Conservation (phyloP, 2,888 invertebrate species). For the Branchellion lobata region DNA sequence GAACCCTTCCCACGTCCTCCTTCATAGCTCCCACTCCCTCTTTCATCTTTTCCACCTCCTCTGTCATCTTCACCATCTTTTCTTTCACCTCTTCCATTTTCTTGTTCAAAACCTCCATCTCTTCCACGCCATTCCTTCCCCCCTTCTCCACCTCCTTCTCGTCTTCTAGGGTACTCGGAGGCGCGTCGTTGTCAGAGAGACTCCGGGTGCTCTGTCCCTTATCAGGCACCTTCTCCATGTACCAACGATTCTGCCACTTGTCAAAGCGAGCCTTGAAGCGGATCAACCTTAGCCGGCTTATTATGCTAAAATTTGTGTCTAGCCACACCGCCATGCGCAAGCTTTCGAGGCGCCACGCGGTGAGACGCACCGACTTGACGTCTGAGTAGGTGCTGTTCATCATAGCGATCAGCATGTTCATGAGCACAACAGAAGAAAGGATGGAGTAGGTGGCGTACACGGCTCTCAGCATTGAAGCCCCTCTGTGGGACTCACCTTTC, state of each 20-base stretch:
- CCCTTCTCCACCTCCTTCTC: too few species aligned
- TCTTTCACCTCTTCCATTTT: slow-evolving; percentile 37
- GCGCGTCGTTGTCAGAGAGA: too few species aligned
- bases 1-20: too few species aligned
- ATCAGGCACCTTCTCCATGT: slow-evolving; percentile 33
- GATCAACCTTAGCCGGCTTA: slow-evolving; percentile 22
- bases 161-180: too few species aligned
- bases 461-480: slow-evolving; percentile 43
- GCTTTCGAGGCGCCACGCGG: slow-evolving; percentile 45
- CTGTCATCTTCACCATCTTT: too few species aligned
- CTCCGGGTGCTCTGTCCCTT: too few species aligned
- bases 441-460: slow-evolving; percentile 46
- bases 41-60: too few species aligned
- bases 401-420: slow-evolving; percentile 49
- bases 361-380: slow-evolving; percentile 38
- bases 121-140: too few species aligned
- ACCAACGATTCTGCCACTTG: slow-evolving; percentile 46
- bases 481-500: slow-evolving; percentile 12
- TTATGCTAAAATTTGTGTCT: slow-evolving; percentile 40
- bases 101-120: slow-evolving; percentile 19
- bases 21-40: too few species aligned
- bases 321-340: slow-evolving; percentile 48
- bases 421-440: slow-evolving; percentile 43
- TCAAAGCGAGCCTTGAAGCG: slow-evolving; percentile 41
- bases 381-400: slow-evolving; percentile 49